phyloP scores from a whole-genome alignment of 2,888 invertebrate genomes.

The Tortrix viridana region DNA sequence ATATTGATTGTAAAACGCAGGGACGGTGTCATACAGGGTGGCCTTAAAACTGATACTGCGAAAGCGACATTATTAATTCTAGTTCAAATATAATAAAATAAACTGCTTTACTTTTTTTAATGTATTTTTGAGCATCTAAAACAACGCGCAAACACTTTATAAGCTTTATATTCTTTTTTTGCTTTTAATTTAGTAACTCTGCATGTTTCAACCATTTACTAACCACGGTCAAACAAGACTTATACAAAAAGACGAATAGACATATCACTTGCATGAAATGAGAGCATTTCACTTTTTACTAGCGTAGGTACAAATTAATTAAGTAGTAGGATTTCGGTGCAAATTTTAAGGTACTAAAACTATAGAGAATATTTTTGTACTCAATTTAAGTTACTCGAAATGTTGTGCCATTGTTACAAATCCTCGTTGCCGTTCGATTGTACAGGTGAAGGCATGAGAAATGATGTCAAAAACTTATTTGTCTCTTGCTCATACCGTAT shows the following conservation, averaged over 20 bases:
- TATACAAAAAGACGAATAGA: slow-evolving; percentile 33
- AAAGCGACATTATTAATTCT: slow-evolving; percentile 26
- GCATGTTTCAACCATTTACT: slow-evolving; percentile 14
- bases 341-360: slow-evolving; percentile 49
- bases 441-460: slow-evolving; percentile 13
- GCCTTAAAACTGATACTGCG: slow-evolving; percentile 18
- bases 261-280: slow-evolving; percentile 35
- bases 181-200: slow-evolving; percentile 6
- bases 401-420: slow-evolving; percentile 59
- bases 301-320: slow-evolving; percentile 38
- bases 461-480: no score
- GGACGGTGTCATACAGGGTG: slow-evolving; percentile 25
- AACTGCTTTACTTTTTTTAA: slow-evolving; percentile 10
- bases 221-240: slow-evolving; percentile 19
- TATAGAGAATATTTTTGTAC: slow-evolving; percentile 52
- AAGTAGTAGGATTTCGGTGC: slow-evolving; percentile 56
- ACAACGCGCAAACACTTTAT: neutral
- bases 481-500: neutral
- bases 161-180: neutral
- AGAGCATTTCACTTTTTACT: slow-evolving; percentile 33
- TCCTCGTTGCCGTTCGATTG: slow-evolving; percentile 43
- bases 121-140: neutral
- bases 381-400: slow-evolving; percentile 55
- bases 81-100: slow-evolving; percentile 27
- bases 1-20: slow-evolving; percentile 4